phyloP scores from a whole-genome alignment of 1,140 invertebrate species.

The Drosophila leontia region DNA sequence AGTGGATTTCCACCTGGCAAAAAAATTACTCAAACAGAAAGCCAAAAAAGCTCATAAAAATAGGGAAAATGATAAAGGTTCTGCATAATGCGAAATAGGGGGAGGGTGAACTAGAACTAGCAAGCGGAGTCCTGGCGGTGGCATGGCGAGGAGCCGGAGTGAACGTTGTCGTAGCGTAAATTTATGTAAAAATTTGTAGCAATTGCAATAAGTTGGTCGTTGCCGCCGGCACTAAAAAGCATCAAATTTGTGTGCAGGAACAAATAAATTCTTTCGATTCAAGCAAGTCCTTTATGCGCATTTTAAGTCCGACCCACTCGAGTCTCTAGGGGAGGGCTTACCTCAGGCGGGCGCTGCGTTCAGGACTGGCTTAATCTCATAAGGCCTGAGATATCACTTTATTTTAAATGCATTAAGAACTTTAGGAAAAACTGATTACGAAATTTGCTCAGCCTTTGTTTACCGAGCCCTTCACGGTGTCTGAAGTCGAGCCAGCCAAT shows the following conservation, averaged over 20 bases:
- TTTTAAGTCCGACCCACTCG: slow-evolving; percentile 44
- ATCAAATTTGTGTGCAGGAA: slow-evolving; percentile 58
- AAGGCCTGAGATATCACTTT: slow-evolving; percentile 41
- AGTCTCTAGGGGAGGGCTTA: background rate
- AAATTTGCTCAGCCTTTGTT: slow-evolving; percentile 58
- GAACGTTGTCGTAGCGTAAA: slow-evolving; percentile 65
- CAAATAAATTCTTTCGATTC: slow-evolving; percentile 65
- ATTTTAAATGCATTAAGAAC: slow-evolving; percentile 74
- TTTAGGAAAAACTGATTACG: slow-evolving; percentile 69
- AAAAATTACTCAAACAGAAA: slow-evolving; percentile 66
- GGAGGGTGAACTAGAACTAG: slow-evolving; percentile 23
- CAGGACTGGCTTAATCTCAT: background rate
- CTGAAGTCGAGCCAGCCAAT: slow-evolving; percentile 58
- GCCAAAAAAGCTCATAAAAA: slow-evolving; percentile 70
- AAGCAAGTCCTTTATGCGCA: slow-evolving; percentile 53
- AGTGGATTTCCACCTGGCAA: slow-evolving; percentile 76
- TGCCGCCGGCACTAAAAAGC: slow-evolving; percentile 27
- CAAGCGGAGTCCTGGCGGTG: background rate
- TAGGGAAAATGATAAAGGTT: slow-evolving; percentile 59
- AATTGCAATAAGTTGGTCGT: slow-evolving; percentile 74
- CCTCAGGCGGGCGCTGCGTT: background rate
- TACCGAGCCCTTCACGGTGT: slow-evolving; percentile 63
- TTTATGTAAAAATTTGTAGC: slow-evolving; percentile 82
- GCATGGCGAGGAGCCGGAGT: background rate
- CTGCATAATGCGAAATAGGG: slow-evolving; percentile 56